A percentile compares a stretch with the other conserved stretches of the same genome.
Conservation (phyloP, 2,888 invertebrate genomes). For the Calephelis perditalis region DNA sequence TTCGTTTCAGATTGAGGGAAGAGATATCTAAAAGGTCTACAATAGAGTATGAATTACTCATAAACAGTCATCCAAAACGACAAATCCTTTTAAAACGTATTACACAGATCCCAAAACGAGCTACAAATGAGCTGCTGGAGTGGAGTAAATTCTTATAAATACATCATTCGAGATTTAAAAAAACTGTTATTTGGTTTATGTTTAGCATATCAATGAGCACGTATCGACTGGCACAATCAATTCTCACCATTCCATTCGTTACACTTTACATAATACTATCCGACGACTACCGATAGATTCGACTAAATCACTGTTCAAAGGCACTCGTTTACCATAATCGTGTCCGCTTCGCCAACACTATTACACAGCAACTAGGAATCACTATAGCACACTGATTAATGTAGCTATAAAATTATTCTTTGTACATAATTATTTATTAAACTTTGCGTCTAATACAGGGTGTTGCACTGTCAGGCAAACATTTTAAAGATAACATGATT, state of each 20-base stretch:
- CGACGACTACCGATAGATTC: slow-evolving; percentile 36
- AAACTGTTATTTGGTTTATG: slow-evolving; percentile 20
- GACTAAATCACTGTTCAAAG: slow-evolving; percentile 3
- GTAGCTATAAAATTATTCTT: neutral
- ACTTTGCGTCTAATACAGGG: no score
- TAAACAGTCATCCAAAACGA: no score
- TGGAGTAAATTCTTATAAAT: slow-evolving; percentile 26
- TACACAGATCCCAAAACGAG: slow-evolving; percentile 42
- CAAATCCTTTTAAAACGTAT: slow-evolving; percentile 27
- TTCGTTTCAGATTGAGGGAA: no score
- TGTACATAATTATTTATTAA: no score
- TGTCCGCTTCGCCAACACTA: slow-evolving; percentile 7
- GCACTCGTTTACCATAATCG: slow-evolving; percentile 9
- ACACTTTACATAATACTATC: slow-evolving; percentile 48
- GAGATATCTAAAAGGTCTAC: no score
- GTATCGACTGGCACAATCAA: slow-evolving; percentile 23
- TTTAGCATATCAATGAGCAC: slow-evolving; percentile 10
- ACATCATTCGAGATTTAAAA: slow-evolving; percentile 24
- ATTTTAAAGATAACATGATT: no score
- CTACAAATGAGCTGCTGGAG: slow-evolving; percentile 31
- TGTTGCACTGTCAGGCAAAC: no score
- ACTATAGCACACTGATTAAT: neutral
- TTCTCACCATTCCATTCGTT: slow-evolving; percentile 29
- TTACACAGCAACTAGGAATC: neutral
- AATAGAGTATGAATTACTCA: no score